Percentiles rank a stretch among this genome's conserved stretches.
Evolutionary conservation across 2,797 vertebrate genomes (phyloP).

Genomic region (Aldrovandia affinis): DNA sequence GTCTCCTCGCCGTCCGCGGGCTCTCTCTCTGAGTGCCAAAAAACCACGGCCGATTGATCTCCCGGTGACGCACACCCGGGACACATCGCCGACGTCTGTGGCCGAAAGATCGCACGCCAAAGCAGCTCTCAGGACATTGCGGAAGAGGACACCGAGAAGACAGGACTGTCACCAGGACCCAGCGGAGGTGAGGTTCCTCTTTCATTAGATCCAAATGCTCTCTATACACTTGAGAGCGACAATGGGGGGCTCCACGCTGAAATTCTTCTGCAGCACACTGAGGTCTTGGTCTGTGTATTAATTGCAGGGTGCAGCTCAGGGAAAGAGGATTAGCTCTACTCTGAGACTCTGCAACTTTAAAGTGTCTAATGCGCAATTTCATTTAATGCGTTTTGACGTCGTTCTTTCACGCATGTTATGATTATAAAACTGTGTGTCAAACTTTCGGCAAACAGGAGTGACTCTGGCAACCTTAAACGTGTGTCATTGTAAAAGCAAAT

Average conservation of each 20-base stretch:
- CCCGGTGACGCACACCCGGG: constrained; percentile 44
- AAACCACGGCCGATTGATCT: constrained; percentile 60
- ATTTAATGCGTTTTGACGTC: neutral
- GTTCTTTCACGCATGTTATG: neutral
- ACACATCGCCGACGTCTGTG: constrained; percentile 1
- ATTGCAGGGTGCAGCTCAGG: neutral
- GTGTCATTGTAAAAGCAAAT: neutral
- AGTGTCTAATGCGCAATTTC: neutral
- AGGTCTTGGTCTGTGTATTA: neutral
- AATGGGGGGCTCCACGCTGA: neutral
- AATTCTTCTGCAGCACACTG: neutral
- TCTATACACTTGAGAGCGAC: neutral
- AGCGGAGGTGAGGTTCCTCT: constrained; percentile 41
- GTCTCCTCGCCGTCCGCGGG: constrained; percentile 51
- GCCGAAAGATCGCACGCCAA: neutral
- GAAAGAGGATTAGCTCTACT: neutral
- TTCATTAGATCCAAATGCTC: too few relatives aligned
- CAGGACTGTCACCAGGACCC: neutral
- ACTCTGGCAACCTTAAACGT: neutral
- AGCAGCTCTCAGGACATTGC: neutral
- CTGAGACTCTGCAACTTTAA: neutral
- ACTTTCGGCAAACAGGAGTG: neutral
- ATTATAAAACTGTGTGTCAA: neutral
- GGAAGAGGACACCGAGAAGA: constrained; percentile 8
- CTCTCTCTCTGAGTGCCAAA: constrained; percentile 42